Evolutionary conservation across 2,113 vertebrate species (phyloP).

Genomic region (Ammodytes dubius): DNA sequence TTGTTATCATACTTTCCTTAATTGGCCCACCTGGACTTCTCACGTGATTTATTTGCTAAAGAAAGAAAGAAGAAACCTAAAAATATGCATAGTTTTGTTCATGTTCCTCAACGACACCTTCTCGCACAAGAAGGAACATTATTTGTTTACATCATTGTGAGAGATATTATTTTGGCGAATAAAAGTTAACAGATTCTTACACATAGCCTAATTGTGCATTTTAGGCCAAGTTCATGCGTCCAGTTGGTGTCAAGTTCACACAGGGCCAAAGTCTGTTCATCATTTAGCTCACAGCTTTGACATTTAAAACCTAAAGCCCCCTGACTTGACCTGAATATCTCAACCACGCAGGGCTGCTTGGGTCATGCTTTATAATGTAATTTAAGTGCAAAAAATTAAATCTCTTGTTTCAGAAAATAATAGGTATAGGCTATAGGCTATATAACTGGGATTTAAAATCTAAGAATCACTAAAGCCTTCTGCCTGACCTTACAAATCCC

Average conservation of each 20-base stretch:
- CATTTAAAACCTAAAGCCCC: conserved; percentile 46
- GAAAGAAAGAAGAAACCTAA: not conserved
- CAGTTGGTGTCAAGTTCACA: conserved; percentile 58
- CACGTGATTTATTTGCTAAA: not conserved
- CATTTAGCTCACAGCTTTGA: conserved; percentile 41
- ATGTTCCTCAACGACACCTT: not conserved
- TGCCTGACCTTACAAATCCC: not conserved
- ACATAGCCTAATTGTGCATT: not conserved
- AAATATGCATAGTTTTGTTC: not conserved
- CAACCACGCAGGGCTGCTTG: not conserved
- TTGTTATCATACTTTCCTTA: not conserved
- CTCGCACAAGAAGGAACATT: not conserved
- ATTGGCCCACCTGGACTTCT: not conserved
- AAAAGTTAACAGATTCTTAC: not conserved
- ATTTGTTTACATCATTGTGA: not conserved
- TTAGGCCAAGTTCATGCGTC: conserved; percentile 39
- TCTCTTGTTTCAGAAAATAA: not conserved
- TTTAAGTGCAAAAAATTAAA: not conserved
- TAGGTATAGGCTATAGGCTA: not conserved
- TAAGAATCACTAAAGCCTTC: not conserved
- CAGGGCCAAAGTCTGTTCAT: conserved; percentile 42
- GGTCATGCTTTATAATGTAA: conserved; percentile 3
- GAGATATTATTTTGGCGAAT: not conserved
- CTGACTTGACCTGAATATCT: conserved; percentile 14
- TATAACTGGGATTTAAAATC: not conserved